Evolutionary conservation across 1,140 invertebrate species (phyloP).

Genomic region (Lysiphlebus fabarum): DNA sequence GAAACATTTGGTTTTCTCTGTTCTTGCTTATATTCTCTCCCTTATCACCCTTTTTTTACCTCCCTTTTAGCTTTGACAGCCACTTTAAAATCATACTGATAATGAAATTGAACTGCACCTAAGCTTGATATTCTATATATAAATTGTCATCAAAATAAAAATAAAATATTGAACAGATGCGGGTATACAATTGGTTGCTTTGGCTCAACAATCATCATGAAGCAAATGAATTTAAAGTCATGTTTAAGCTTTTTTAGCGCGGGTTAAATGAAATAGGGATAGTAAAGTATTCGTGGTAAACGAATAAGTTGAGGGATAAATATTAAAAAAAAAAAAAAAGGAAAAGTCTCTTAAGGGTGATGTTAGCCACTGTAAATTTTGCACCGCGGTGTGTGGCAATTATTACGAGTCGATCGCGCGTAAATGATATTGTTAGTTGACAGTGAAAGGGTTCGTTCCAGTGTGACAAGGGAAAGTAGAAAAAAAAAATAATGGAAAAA

Average conservation of each 20-base stretch:
- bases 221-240: conserved; percentile 50
- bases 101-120: conserved; percentile 49
- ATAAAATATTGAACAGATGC: conserved; percentile 37
- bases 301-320: neutral
- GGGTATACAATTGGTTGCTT: conserved; percentile 40
- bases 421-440: conserved; percentile 47
- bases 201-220: conserved; percentile 16
- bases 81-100: conserved; percentile 54
- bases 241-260: no score
- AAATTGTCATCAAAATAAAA: neutral
- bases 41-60: neutral
- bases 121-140: neutral
- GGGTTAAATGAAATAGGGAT: no score
- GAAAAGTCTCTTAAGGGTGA: conserved; percentile 8
- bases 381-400: conserved; percentile 34
- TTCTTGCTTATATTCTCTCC: no score
- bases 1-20: no score
- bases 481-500: no score
- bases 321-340: conserved; percentile 2
- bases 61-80: conserved; percentile 37
- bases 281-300: neutral
- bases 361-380: neutral
- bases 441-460: conserved; percentile 19
- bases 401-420: conserved; percentile 48
- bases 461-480: neutral